These are phyloP conservation scores for Psix sp. DNA, from an alignment of 1,140 invertebrate genomes.

Conservation along the genomic window DNA sequence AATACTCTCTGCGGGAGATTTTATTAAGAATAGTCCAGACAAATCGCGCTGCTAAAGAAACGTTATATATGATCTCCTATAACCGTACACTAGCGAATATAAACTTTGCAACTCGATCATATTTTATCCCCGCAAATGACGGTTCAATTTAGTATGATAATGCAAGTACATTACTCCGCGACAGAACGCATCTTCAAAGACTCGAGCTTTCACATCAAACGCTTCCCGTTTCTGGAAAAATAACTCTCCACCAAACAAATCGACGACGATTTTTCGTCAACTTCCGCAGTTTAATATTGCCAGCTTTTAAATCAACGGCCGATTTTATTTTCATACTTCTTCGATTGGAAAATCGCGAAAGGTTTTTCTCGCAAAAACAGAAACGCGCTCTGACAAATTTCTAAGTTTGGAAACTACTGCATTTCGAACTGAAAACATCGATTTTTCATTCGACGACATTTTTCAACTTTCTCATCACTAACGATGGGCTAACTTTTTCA, in stretches of 20 bases:
- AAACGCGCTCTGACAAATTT: too few relatives aligned
- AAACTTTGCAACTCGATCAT: slow-evolving; percentile 37
- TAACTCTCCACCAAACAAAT: background rate
- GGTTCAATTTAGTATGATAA: slow-evolving; percentile 54
- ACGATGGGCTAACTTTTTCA: too few relatives aligned
- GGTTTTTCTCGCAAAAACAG: too few relatives aligned
- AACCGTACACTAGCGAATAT: slow-evolving; percentile 25
- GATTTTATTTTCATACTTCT: too few relatives aligned
- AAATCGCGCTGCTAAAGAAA: slow-evolving; percentile 28
- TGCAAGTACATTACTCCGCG: slow-evolving; percentile 24
- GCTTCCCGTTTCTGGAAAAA: slow-evolving; percentile 21
- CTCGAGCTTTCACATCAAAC: slow-evolving; percentile 37
- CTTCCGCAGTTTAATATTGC: too few relatives aligned
- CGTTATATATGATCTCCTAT: slow-evolving; percentile 37
- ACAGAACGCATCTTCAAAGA: slow-evolving; percentile 34
- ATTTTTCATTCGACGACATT: too few relatives aligned
- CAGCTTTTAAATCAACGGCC: too few relatives aligned
- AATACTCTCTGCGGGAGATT: slow-evolving; percentile 9
- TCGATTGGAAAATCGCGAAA: too few relatives aligned
- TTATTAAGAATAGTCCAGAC: slow-evolving; percentile 27
- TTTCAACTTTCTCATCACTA: too few relatives aligned
- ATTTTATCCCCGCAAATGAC: slow-evolving; percentile 44
- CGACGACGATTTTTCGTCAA: background rate
- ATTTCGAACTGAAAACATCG: too few relatives aligned
- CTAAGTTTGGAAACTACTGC: too few relatives aligned